Conservation (phyloP, 1,140 invertebrate species). For the Hestina assimilis region DNA sequence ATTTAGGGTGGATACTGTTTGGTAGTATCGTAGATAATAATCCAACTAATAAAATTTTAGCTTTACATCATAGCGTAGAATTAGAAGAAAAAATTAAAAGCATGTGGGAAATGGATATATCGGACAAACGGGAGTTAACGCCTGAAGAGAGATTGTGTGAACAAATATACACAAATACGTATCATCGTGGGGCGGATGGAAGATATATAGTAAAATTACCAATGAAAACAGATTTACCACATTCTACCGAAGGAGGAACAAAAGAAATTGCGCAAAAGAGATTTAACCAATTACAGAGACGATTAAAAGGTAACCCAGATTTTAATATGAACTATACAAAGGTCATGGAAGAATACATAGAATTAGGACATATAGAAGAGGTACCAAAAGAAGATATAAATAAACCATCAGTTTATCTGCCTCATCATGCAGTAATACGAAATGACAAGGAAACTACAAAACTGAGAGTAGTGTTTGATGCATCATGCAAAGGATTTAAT, state of each 20-base stretch:
- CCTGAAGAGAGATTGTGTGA: background rate
- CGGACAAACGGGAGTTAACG: background rate
- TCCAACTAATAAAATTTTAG: background rate
- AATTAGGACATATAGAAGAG: constrained; percentile 26
- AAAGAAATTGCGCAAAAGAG: constrained; percentile 25
- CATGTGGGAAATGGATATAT: background rate
- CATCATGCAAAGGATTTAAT: background rate
- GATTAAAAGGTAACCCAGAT: constrained; percentile 13
- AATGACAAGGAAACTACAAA: background rate
- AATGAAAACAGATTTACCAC: constrained; percentile 16
- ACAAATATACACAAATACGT: background rate
- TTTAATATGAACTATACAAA: constrained; percentile 27
- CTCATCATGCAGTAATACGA: background rate
- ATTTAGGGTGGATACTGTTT: background rate
- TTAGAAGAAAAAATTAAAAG: background rate
- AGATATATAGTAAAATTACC: constrained; percentile 21
- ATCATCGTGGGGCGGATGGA: background rate
- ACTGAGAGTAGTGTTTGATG: background rate
- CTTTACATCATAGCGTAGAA: background rate
- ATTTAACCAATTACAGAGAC: constrained; percentile 25
- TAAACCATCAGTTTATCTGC: background rate
- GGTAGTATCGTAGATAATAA: background rate
- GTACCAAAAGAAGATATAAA: constrained; percentile 3
- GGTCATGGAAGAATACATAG: constrained; percentile 32
- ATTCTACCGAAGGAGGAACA: constrained; percentile 18